Base-by-base conservation (phyloP, 2,888 invertebrate genomes). In the Agriopis marginaria region DNA sequence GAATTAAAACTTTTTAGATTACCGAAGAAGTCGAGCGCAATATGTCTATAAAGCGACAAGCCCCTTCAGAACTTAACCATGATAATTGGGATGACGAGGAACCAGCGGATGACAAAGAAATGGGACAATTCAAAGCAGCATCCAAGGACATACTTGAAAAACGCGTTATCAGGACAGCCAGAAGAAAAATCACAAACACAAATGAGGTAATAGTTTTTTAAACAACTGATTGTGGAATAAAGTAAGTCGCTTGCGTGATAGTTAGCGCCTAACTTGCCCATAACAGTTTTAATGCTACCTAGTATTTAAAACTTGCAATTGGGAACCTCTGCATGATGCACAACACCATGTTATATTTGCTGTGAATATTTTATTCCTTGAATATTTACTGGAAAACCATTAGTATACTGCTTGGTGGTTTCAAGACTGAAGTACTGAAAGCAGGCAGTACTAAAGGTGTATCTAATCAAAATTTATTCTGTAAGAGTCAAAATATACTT, bases 31-130 rank as follows among this genome's bases (percentile, higher is more conserved):
- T 54, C 44, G 61, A 50, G n/a, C 47, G 14, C 58, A 84, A 70
- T 65, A 97, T 97, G 97, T 95, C 97, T 78, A 87, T 89, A 62
- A 98, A 98, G 92, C 95, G 98, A 73, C 90, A 93, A 77, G 97
- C 98, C 42, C 95, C 96, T 7, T 95, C 95, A 32, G 97, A 98
- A 68, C 89, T 98, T 74, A 98, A 97, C 89, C 97, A 97, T 81
- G 97, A 97, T 11, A 98, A 98, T 86, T 98, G 98, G 98, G 96
- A 98, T 84, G 91, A 96, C 70, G 97, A 97, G 66, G 97, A 97
- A 1, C 96, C 96, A 61, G 77, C 95, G 62, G 89, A 88, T 60
- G 82, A 85, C 39, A 97, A 98, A 84, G 97, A 97, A 79, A 95
- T 96, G 75, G 98, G 98, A 9, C 95, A 93, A 47, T 98, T 98